phyloP scores from a whole-genome alignment of 2,113 vertebrate species.

The Hemicordylus capensis region DNA sequence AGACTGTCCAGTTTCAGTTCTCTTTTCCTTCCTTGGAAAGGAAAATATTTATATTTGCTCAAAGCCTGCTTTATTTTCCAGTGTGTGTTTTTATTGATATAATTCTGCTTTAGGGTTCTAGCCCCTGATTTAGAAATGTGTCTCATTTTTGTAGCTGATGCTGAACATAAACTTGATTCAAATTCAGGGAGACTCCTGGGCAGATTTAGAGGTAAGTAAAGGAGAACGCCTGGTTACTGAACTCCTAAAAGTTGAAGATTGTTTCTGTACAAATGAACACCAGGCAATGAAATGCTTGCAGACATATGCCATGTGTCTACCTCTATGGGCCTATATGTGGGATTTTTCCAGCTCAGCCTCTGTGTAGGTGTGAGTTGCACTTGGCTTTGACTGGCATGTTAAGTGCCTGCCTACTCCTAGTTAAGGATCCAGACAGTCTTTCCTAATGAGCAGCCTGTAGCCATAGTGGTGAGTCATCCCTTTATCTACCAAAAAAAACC shows the following conservation, averaged over 20 bases:
- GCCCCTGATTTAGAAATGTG: conserved; percentile 59
- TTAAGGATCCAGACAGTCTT: conserved; percentile 35
- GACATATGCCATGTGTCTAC: conserved; percentile 1
- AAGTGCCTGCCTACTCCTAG: neutral
- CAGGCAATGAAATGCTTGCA: conserved; percentile 22
- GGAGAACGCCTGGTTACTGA: conserved; percentile 23
- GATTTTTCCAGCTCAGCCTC: neutral
- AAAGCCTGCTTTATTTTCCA: neutral
- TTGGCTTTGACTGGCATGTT: neutral
- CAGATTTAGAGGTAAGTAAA: conserved; percentile 87
- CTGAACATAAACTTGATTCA: conserved; percentile 86
- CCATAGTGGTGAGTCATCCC: conserved; percentile 34
- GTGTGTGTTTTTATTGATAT: neutral
- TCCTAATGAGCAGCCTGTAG: conserved; percentile 2
- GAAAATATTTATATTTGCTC: neutral
- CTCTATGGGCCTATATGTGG: neutral
- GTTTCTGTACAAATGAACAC: conserved; percentile 19
- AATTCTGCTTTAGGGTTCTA: conserved; percentile 6
- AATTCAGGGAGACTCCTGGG: conserved; percentile 89
- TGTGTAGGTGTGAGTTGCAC: neutral
- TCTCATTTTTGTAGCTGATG: conserved; percentile 76
- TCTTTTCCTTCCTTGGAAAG: neutral
- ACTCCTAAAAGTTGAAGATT: conserved; percentile 35
- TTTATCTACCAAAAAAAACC: conserved; percentile 35
- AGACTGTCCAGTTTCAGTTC: neutral